Conservation (phyloP, 2,797 vertebrate species). For the Bradypus variegatus region DNA sequence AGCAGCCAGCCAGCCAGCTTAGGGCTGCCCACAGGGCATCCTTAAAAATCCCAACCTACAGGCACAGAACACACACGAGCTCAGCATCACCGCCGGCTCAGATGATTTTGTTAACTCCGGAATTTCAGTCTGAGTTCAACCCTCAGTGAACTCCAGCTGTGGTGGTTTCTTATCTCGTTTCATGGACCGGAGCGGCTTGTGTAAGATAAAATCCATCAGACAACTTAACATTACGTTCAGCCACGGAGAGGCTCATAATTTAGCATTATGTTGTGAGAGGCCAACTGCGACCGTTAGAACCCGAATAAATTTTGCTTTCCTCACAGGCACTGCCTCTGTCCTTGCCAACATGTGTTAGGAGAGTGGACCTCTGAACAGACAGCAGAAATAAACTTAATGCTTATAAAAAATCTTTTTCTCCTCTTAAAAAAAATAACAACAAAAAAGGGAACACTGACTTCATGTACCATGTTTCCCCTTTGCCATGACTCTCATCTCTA, state of each 20-base stretch:
- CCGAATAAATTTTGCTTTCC: conserved; percentile 54
- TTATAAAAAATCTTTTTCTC: conserved; percentile 15
- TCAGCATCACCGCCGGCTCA: background rate
- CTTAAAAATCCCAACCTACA: background rate
- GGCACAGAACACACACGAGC: background rate
- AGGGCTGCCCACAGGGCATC: conserved; percentile 3
- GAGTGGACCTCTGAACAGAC: conserved; percentile 38
- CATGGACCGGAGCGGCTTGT: background rate
- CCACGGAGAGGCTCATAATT: conserved; percentile 47
- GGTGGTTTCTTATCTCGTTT: conserved; percentile 54
- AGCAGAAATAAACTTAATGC: conserved; percentile 42
- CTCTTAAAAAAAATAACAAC: conserved; percentile 14
- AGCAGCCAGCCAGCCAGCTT: background rate
- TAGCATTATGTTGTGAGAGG: conserved; percentile 53
- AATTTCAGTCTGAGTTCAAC: conserved; percentile 40
- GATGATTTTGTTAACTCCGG: conserved; percentile 35
- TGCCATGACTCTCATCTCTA: conserved; percentile 6
- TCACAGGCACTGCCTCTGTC: background rate
- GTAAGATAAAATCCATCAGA: conserved; percentile 61
- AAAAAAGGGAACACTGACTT: conserved; percentile 16
- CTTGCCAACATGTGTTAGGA: conserved; percentile 51
- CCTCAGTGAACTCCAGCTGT: conserved; percentile 50
- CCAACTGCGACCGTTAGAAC: conserved; percentile 15
- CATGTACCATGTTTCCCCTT: background rate
- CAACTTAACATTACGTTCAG: conserved; percentile 38